Evolutionary conservation across 2,888 invertebrate genomes (phyloP).

Genomic region (Hirtodrosophila histrioides): DNA sequence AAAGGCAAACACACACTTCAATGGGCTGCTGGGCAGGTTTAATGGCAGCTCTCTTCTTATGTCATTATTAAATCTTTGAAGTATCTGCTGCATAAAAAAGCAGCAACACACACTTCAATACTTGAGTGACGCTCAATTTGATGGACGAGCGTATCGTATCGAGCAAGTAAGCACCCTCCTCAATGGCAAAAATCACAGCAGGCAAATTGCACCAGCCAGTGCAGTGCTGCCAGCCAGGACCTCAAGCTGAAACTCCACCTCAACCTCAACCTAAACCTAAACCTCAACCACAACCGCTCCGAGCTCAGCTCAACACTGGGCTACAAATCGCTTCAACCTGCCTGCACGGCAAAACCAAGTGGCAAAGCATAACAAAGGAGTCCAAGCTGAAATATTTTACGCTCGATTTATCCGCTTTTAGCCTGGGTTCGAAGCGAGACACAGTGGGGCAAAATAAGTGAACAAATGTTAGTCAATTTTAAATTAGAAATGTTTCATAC

Average conservation of each 20-base stretch:
- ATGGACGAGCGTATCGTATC: constrained; percentile 58
- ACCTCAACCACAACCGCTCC: constrained; percentile 43
- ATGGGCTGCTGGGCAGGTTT: constrained; percentile 44
- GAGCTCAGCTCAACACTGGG: constrained; percentile 41
- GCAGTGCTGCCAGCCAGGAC: constrained; percentile 26
- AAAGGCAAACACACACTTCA: constrained; percentile 58
- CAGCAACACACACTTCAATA: constrained; percentile 75
- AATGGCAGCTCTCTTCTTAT: constrained; percentile 73
- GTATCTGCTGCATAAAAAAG: constrained; percentile 62
- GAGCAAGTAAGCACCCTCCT: constrained; percentile 54
- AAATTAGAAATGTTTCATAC: too few relatives aligned
- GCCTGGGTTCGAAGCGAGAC: not conserved
- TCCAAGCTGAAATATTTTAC: constrained; percentile 82
- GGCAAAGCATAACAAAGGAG: constrained; percentile 61
- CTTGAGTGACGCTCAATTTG: constrained; percentile 79
- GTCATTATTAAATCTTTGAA: constrained; percentile 80
- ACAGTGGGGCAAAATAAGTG: not conserved
- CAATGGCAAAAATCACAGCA: constrained; percentile 74
- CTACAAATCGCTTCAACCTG: constrained; percentile 63
- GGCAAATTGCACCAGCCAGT: constrained; percentile 47
- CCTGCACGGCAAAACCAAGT: constrained; percentile 57
- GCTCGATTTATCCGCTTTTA: constrained; percentile 81
- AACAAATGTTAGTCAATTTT: too few relatives aligned
- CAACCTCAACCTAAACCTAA: too few relatives aligned
- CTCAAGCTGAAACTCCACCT: constrained; percentile 1